A percentile compares a stretch with the other conserved stretches of the same genome.
phyloP scores from a whole-genome alignment of 2,797 vertebrate species.

The Anabacerthia variegaticeps region DNA sequence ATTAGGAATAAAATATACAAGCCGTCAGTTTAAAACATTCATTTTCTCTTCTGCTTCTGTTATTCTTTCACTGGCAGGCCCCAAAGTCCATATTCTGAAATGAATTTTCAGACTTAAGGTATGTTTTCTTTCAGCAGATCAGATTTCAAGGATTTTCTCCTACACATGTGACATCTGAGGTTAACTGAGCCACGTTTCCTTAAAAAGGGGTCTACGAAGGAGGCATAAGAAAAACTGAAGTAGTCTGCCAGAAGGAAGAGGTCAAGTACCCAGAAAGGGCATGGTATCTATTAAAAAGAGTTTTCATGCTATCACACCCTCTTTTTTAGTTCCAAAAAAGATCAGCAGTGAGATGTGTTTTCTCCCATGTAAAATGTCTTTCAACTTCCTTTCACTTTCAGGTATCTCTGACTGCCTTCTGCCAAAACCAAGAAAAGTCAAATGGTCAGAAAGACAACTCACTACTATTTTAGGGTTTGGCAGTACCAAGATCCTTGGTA shows the following conservation, averaged over 20 bases:
- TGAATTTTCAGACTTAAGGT: background rate
- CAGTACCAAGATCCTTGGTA: background rate
- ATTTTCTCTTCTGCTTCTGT: slow-evolving; percentile 39
- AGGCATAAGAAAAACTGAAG: background rate
- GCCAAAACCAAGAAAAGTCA: background rate
- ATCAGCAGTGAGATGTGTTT: background rate
- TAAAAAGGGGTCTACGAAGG: background rate
- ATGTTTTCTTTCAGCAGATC: background rate
- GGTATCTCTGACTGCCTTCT: background rate
- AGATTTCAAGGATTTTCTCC: slow-evolving; percentile 12
- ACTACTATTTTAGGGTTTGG: background rate
- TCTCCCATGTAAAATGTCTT: background rate
- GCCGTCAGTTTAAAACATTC: slow-evolving; percentile 18
- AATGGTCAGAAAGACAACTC: background rate
- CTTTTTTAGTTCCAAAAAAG: background rate
- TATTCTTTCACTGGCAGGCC: background rate
- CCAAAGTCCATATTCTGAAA: background rate
- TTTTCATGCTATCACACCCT: background rate
- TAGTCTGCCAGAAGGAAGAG: background rate
- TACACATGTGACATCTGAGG: background rate
- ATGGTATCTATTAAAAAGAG: background rate
- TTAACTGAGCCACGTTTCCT: background rate
- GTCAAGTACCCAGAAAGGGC: background rate
- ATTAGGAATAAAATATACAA: slow-evolving; percentile 21
- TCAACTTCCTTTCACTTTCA: background rate